phyloP scores from a whole-genome alignment of 1,140 invertebrate genomes.

The Halyomorpha halys region DNA sequence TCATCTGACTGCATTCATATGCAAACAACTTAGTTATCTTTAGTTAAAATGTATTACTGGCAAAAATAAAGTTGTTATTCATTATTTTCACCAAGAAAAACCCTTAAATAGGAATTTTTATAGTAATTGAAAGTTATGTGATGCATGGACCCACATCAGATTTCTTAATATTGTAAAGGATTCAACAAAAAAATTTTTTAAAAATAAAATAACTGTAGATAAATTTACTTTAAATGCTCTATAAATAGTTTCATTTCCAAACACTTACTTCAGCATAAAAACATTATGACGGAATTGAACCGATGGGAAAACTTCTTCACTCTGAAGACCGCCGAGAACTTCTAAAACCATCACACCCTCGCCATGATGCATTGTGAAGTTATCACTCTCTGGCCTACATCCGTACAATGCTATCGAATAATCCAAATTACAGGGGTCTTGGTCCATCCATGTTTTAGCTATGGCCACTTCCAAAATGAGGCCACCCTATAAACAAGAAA shows the following conservation, averaged over 20 bases:
- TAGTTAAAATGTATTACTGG: no score
- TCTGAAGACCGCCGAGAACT: slow-evolving; percentile 52
- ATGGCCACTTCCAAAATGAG: slow-evolving; percentile 75
- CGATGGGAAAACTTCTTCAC: slow-evolving; percentile 68
- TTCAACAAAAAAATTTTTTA: not conserved
- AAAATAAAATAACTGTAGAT: no score
- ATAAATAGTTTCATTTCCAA: not conserved
- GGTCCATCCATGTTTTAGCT: slow-evolving; percentile 89
- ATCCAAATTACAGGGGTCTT: slow-evolving; percentile 61
- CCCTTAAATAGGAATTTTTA: no score
- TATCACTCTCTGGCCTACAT: slow-evolving; percentile 54
- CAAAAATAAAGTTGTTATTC: no score
- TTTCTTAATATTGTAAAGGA: no score
- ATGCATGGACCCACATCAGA: no score
- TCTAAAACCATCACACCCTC: slow-evolving; percentile 65
- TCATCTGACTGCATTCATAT: no score
- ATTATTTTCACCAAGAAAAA: no score
- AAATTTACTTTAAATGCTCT: no score
- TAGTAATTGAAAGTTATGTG: no score
- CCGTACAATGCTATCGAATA: slow-evolving; percentile 75
- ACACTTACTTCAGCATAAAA: slow-evolving; percentile 58
- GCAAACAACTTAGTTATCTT: no score
- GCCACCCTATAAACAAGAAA: slow-evolving; percentile 43
- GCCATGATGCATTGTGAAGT: slow-evolving; percentile 56
- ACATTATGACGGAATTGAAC: slow-evolving; percentile 67